These are phyloP conservation scores for Sylvietta virens DNA, from an alignment of 2,113 vertebrate genomes.

Conservation along the genomic window DNA sequence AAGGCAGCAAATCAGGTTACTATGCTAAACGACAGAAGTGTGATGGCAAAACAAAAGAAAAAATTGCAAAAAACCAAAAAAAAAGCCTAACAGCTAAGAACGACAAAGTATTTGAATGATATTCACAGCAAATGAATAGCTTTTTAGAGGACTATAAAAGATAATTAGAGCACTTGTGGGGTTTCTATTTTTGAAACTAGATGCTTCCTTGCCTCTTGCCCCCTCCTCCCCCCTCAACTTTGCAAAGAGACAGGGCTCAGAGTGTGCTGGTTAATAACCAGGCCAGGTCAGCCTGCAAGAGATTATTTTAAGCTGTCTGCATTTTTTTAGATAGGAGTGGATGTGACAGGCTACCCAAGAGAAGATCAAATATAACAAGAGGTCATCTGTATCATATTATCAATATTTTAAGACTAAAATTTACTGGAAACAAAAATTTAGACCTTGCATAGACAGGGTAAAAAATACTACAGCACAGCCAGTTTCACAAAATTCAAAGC, in stretches of 20 bases:
- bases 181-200: not conserved
- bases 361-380: not conserved
- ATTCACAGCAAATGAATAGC: not conserved
- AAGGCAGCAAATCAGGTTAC: not conserved
- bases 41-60: not conserved
- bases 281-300: conserved; percentile 21
- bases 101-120: not conserved
- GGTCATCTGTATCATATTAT: not conserved
- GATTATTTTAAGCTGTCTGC: conserved; percentile 51
- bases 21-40: not conserved
- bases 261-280: conserved; percentile 5
- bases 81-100: not conserved
- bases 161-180: not conserved
- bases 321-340: conserved; percentile 46
- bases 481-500: not conserved
- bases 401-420: not conserved
- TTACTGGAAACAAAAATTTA: not conserved
- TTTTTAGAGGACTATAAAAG: not conserved
- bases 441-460: not conserved
- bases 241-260: not conserved
- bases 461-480: not conserved
- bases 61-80: not conserved
- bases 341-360: not conserved
- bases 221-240: not conserved
- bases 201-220: not conserved